Base-by-base conservation (phyloP, 2,113 vertebrate species). In the Macroglossus sobrinus region DNA sequence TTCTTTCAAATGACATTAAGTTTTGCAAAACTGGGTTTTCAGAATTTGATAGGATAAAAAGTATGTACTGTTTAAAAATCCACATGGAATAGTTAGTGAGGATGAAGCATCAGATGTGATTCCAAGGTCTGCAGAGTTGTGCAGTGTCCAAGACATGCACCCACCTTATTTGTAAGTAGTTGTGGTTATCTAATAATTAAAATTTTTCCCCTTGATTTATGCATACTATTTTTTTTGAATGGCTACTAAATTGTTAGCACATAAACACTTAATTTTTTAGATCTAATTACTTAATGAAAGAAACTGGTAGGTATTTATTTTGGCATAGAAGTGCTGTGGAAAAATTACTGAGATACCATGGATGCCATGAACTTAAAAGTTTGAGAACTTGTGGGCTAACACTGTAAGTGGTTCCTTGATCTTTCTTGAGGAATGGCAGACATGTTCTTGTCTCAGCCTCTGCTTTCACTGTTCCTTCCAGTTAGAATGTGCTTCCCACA, bases 141-240 rank as follows among this genome's bases (percentile, higher is more conserved):
- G 26, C 26, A 15, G 53, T 35, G 2, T n/a, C 53, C 59, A 79
- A 10, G 40, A 47, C 47, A 11, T 64, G 66, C 5, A 24, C 0
- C 1, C 1, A 15, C 21, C 30, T 2, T 26, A 15, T 53, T 47
- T 61, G 30, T 61, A 72, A 84, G 68, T 69, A 78, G 61, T 45
- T 66, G 38, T 21, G 30, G 26, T 59, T 66, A 81, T 21, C 86
- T 66, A 63, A 66, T 40, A 93, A 74, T 38, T 72, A 93, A 93
- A 72, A 21, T 1, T 43, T 68, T 85, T 64, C 28, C 11, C 18
- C 35, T 63, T 7, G 55, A 14, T 85, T 43, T 78, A 57, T 43
- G 6, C 53, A 0, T 43, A 50, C 71, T 45, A 4, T 43, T 19
- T 93, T 87, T 72, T 84, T 72, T 30, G 57, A 59, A 86, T 63